These are phyloP conservation scores for Philopedon plagiatum DNA, from an alignment of 2,888 invertebrate genomes.

Conservation along the genomic window DNA sequence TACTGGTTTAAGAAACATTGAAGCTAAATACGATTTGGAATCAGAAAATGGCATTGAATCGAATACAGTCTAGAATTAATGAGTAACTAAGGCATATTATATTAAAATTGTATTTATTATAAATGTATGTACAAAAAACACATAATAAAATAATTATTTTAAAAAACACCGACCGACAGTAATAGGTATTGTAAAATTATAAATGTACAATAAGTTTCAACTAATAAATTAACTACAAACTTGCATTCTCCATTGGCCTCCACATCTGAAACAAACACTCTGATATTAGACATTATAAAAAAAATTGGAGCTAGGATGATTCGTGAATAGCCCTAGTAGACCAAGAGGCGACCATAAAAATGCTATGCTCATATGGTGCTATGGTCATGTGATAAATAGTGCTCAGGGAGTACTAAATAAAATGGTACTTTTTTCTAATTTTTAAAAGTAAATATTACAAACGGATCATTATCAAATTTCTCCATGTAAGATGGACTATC, in stretches of 20 bases:
- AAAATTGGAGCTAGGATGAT: too few relatives aligned
- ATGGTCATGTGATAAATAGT: too few relatives aligned
- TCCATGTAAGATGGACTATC: conserved; percentile 85
- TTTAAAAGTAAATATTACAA: too few relatives aligned
- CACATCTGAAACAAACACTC: conserved; percentile 47
- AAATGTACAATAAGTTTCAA: neutral
- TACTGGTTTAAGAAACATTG: conserved; percentile 24
- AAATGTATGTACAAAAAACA: conserved; percentile 14
- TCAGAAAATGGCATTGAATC: neutral
- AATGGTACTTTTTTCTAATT: too few relatives aligned
- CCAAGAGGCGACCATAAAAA: too few relatives aligned
- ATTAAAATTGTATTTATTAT: neutral
- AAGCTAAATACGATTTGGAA: conserved; percentile 5
- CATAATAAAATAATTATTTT: conserved; percentile 9
- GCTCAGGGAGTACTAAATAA: too few relatives aligned
- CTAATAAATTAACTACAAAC: conserved; percentile 15
- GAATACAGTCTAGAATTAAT: conserved; percentile 3
- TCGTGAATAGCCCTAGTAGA: too few relatives aligned
- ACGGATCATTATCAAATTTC: too few relatives aligned
- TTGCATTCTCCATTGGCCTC: conserved; percentile 64
- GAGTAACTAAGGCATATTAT: neutral
- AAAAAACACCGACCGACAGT: neutral
- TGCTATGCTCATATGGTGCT: too few relatives aligned
- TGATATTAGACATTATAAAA: too few relatives aligned
- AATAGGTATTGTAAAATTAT: neutral